Conservation (phyloP, 1,140 invertebrate genomes). For the Lepidurus apus region DNA sequence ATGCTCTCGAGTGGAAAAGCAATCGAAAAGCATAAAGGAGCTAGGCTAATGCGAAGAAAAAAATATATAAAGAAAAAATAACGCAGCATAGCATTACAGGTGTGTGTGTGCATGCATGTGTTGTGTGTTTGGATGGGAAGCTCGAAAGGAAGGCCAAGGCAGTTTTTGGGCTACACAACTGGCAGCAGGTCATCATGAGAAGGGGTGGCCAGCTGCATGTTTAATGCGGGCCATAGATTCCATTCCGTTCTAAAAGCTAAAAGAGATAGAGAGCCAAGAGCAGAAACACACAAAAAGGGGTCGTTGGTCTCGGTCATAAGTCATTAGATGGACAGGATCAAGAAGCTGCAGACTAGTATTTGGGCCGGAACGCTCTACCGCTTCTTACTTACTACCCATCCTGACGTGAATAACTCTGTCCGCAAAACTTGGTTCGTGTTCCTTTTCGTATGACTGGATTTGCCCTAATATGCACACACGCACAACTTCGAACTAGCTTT, state of each 20-base stretch:
- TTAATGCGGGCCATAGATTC: conserved; percentile 21
- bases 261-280: conserved; percentile 15
- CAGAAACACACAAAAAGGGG: conserved; percentile 17
- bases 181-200: conserved; percentile 17
- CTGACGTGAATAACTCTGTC: background rate
- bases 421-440: background rate
- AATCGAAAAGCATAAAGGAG: background rate
- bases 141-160: background rate
- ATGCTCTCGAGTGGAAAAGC: background rate
- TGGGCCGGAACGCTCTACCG: background rate
- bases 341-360: conserved; percentile 18
- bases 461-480: background rate
- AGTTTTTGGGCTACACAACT: conserved; percentile 1
- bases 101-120: conserved; percentile 3
- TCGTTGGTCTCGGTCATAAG: conserved; percentile 17
- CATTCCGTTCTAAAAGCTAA: background rate
- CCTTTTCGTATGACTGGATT: conserved; percentile 7
- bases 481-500: background rate
- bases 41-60: background rate
- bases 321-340: conserved; percentile 21
- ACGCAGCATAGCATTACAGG: background rate
- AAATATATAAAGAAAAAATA: background rate
- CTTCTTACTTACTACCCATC: background rate
- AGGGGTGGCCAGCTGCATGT: conserved; percentile 20
- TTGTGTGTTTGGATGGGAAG: background rate